Evolutionary conservation across 2,888 invertebrate species (phyloP).

Genomic region (Drosophila kuntzei): DNA sequence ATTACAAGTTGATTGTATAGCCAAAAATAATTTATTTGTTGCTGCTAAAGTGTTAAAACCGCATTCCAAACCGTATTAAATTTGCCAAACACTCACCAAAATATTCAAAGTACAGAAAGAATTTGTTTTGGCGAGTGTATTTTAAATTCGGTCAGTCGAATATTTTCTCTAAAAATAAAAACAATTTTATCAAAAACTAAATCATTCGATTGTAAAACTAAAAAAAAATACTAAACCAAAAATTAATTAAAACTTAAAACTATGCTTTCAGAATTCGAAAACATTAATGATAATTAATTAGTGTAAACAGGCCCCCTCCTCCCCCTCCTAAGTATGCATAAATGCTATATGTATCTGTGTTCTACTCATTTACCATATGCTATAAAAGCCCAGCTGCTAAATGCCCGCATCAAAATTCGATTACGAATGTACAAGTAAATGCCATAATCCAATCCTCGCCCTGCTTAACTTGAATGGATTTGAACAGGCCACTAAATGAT

Average conservation of each 20-base stretch:
- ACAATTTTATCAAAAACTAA: conserved; percentile 11
- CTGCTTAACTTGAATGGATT: conserved; percentile 40
- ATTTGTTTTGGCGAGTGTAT: conserved; percentile 36
- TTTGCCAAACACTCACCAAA: conserved; percentile 26
- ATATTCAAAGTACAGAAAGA: neutral
- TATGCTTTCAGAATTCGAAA: conserved; percentile 33
- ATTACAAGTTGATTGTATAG: conserved; percentile 40
- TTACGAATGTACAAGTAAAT: conserved; percentile 14
- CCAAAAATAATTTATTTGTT: conserved; percentile 74
- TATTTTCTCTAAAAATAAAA: conserved; percentile 10
- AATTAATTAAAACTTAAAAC: conserved; percentile 5
- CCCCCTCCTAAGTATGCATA: conserved; percentile 6
- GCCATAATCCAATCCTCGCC: conserved; percentile 22
- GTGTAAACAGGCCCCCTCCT: conserved; percentile 10
- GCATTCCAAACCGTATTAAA: conserved; percentile 38
- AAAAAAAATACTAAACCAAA: conserved; percentile 10
- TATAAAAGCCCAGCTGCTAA: conserved; percentile 53
- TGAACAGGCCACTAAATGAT: neutral
- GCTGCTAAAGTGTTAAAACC: conserved; percentile 73
- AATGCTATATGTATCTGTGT: conserved; percentile 43
- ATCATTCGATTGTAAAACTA: conserved; percentile 14
- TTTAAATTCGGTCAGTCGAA: conserved; percentile 38
- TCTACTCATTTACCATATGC: conserved; percentile 58
- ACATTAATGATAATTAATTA: conserved; percentile 30
- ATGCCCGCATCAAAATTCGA: conserved; percentile 2